Evolutionary conservation across 2,113 vertebrate species (phyloP).

Genomic region (Acrocephalus kingi): DNA sequence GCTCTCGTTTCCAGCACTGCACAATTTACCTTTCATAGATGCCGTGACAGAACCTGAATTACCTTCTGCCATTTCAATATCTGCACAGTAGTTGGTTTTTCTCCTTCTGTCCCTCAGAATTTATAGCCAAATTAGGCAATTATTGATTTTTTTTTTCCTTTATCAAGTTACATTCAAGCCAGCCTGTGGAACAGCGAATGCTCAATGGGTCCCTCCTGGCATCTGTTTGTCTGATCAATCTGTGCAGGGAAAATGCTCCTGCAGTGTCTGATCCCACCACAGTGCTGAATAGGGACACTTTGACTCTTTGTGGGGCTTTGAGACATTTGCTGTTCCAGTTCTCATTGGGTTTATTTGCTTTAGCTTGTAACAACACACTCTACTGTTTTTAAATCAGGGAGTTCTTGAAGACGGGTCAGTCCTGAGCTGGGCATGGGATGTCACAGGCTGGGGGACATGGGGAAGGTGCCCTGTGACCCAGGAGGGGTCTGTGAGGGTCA

Average conservation of each 20-base stretch:
- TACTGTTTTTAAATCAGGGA: neutral
- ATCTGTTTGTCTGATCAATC: constrained; percentile 20
- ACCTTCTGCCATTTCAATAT: neutral
- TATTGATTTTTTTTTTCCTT: neutral
- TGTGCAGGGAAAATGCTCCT: neutral
- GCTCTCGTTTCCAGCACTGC: neutral
- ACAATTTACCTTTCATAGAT: neutral
- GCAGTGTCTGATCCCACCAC: neutral
- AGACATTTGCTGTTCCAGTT: neutral
- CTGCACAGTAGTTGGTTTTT: neutral
- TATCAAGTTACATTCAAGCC: constrained; percentile 18
- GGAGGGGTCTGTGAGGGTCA: neutral
- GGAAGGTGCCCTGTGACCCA: neutral
- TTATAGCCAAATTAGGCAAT: constrained; percentile 10
- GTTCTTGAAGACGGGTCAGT: neutral
- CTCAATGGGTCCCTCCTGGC: constrained; percentile 9
- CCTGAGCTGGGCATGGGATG: neutral
- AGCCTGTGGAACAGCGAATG: neutral
- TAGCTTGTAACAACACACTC: neutral
- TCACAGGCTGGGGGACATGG: accelerated
- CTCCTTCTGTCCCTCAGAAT: neutral
- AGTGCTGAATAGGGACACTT: neutral
- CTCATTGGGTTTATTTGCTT: neutral
- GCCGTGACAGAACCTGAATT: neutral
- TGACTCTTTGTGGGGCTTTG: neutral